Evolutionary conservation across 1,140 invertebrate genomes (phyloP).

Genomic region (Drosophila aff.): DNA sequence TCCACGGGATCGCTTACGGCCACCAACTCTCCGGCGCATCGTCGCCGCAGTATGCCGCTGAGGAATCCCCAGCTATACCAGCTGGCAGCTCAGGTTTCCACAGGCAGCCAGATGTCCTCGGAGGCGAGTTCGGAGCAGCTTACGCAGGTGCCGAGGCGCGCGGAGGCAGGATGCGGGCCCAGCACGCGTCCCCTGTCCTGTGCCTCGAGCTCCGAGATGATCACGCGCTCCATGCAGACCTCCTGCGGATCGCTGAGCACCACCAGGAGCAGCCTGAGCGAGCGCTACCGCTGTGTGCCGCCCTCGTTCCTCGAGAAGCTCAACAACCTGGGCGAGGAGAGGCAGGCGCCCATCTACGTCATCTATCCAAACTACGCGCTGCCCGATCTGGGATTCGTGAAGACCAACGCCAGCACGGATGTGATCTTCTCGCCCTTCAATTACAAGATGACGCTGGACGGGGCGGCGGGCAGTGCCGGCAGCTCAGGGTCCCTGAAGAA

Average conservation of each 20-base stretch:
- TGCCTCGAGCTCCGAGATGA: slow-evolving; percentile 86
- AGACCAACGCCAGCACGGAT: slow-evolving; percentile 87
- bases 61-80: slow-evolving; percentile 80
- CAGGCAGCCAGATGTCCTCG: slow-evolving; percentile 72
- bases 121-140: slow-evolving; percentile 83
- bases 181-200: slow-evolving; percentile 64
- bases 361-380: slow-evolving; percentile 96
- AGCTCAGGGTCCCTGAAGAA: slow-evolving; percentile 60
- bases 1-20: slow-evolving; percentile 76
- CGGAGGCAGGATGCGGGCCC: slow-evolving; percentile 35
- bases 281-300: slow-evolving; percentile 87
- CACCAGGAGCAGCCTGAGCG: slow-evolving; percentile 77
- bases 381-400: slow-evolving; percentile 94
- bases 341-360: slow-evolving; percentile 92
- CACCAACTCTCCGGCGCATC: slow-evolving; percentile 76
- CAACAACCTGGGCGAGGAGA: slow-evolving; percentile 87
- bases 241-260: slow-evolving; percentile 85
- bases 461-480: slow-evolving; percentile 45
- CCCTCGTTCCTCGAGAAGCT: slow-evolving; percentile 89
- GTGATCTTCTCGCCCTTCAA: slow-evolving; percentile 87
- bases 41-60: slow-evolving; percentile 77
- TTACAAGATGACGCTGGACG: slow-evolving; percentile 82
- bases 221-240: slow-evolving; percentile 91
- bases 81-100: slow-evolving; percentile 68
- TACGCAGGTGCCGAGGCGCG: slow-evolving; percentile 67